A percentile compares a stretch with the other conserved stretches of the same genome.
Conservation (phyloP, 2,888 invertebrate genomes). For the Gisinianus flammeolus region DNA sequence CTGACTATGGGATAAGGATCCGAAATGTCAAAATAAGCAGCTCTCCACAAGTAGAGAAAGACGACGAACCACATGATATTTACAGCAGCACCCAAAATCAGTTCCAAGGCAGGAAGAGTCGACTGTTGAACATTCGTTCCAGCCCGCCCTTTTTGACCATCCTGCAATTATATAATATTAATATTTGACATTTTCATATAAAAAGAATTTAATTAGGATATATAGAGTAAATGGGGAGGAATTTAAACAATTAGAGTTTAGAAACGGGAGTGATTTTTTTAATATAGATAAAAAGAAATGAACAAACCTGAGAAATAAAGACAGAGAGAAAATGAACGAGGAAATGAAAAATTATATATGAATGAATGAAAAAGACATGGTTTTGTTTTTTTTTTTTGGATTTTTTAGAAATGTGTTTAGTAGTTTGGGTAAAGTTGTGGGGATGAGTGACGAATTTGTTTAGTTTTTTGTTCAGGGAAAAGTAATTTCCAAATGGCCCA, state of each 20-base stretch:
- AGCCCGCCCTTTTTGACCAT: not conserved
- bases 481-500: slow-evolving; percentile 39
- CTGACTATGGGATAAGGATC: slow-evolving; percentile 53
- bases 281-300: not conserved
- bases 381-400: too few relatives aligned
- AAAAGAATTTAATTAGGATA: not conserved
- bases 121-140: slow-evolving; percentile 46
- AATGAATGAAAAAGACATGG: not conserved
- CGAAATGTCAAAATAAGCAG: slow-evolving; percentile 46
- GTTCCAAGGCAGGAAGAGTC: slow-evolving; percentile 48
- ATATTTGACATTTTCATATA: too few relatives aligned
- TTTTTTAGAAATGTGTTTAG: not conserved
- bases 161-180: not conserved
- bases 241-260: not conserved
- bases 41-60: slow-evolving; percentile 52
- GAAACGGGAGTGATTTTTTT: not conserved
- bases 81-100: slow-evolving; percentile 44
- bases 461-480: too few relatives aligned
- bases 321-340: slow-evolving; percentile 1
- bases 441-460: not conserved
- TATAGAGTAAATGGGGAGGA: too few relatives aligned
- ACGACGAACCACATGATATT: slow-evolving; percentile 43
- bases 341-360: not conserved
- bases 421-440: not conserved
- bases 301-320: not conserved